Evolutionary conservation across 1,140 invertebrate species (phyloP).

Genomic region (Asbolus verrucosus): DNA sequence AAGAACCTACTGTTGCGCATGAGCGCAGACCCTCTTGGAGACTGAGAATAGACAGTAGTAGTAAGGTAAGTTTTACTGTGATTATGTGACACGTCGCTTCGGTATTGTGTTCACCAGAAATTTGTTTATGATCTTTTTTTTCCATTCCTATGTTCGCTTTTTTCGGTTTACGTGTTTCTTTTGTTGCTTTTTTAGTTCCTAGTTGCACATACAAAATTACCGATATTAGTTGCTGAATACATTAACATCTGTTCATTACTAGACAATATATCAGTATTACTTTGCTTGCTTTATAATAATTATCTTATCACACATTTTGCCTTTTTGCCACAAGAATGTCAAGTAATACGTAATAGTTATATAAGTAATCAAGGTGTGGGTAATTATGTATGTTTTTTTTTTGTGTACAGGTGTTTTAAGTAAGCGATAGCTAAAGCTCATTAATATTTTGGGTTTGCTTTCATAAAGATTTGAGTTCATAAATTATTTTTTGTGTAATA

Average conservation of each 20-base stretch:
- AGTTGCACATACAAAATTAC: constrained; percentile 6
- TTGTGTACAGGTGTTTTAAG: neutral
- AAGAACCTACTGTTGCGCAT: constrained; percentile 60
- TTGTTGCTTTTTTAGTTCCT: too few species aligned
- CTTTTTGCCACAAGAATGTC: too few species aligned
- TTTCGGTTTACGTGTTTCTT: too few species aligned
- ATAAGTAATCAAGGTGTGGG: neutral
- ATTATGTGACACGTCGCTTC: neutral
- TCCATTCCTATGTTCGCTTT: neutral
- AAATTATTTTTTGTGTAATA: constrained; percentile 7
- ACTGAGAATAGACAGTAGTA: constrained; percentile 85
- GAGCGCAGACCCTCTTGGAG: constrained; percentile 92
- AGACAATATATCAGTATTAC: too few species aligned
- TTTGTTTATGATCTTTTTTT: neutral
- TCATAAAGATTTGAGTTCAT: neutral
- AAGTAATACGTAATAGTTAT: too few species aligned
- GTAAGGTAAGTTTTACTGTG: constrained; percentile 73
- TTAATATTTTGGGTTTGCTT: neutral
- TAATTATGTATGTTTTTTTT: constrained; percentile 16
- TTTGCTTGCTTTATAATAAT: too few species aligned
- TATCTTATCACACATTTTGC: too few species aligned
- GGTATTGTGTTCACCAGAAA: too few species aligned
- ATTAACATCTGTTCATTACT: too few species aligned
- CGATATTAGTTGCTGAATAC: too few species aligned
- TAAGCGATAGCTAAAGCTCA: too few species aligned